These are phyloP conservation scores for Chamaedrilus cognettii DNA, from an alignment of 2,888 invertebrate species.

Conservation along the genomic window DNA sequence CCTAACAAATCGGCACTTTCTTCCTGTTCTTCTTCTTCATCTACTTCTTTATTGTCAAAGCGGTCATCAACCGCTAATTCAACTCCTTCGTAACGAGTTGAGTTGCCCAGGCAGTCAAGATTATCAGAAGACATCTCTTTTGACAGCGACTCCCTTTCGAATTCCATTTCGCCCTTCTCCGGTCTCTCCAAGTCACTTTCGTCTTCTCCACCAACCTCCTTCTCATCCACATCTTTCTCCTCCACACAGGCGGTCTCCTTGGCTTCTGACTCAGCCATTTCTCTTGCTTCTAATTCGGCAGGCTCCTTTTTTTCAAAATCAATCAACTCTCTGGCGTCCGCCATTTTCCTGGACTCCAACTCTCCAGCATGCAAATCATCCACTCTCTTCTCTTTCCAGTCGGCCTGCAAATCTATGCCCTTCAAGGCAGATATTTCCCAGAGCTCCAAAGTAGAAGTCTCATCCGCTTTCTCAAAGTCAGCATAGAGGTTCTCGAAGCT, in stretches of 20 bases:
- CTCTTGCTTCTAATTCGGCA: constrained; percentile 10
- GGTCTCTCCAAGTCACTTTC: constrained; percentile 19
- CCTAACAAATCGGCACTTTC: no score
- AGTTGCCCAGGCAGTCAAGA: not conserved
- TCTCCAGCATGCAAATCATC: no score
- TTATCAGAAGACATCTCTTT: not conserved
- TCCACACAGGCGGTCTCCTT: constrained; percentile 32
- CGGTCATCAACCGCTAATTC: not conserved
- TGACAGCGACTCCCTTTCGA: not conserved
- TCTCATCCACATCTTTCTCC: constrained; percentile 30
- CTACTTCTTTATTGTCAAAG: not conserved
- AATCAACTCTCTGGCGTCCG: constrained; percentile 18
- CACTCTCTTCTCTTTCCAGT: no score
- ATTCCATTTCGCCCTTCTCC: constrained; percentile 14
- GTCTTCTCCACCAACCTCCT: constrained; percentile 19
- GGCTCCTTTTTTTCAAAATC: constrained; percentile 15
- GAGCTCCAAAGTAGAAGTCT: constrained; percentile 28
- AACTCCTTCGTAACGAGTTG: no score
- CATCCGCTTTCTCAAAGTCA: constrained; percentile 31
- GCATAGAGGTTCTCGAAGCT: constrained; percentile 52
- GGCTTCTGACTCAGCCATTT: no score
- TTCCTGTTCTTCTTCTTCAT: not conserved
- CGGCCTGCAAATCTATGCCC: no score
- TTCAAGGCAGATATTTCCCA: no score
- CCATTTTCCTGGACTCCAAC: no score